A percentile compares a stretch with the other conserved stretches of the same genome.
phyloP scores from a whole-genome alignment of 2,888 invertebrate genomes.

The Pocota personata region DNA sequence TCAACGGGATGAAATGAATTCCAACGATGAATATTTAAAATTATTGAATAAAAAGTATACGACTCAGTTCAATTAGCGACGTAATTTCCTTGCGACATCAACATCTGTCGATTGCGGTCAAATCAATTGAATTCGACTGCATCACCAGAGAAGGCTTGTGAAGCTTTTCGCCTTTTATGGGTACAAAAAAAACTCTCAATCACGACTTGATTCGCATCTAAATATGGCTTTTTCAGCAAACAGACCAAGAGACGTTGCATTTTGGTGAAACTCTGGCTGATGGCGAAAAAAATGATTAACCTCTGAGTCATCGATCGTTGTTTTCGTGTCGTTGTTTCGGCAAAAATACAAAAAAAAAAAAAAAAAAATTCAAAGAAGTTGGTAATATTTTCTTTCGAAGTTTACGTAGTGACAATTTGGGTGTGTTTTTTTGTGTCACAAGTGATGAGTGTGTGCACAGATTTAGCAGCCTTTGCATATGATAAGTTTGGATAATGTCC shows the following conservation, averaged over 20 bases:
- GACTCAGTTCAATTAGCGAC: background rate
- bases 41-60: background rate
- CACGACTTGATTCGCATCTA: slow-evolving; percentile 32
- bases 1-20: background rate
- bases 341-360: slow-evolving; percentile 27
- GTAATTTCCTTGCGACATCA: slow-evolving; percentile 21
- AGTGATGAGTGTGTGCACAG: background rate
- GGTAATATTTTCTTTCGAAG: slow-evolving; percentile 23
- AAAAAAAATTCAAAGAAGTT: slow-evolving; percentile 22
- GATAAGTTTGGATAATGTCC: background rate
- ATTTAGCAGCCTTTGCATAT: background rate
- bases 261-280: slow-evolving; percentile 7
- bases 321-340: slow-evolving; percentile 14
- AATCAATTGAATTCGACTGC: slow-evolving; percentile 26
- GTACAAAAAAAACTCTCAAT: slow-evolving; percentile 42
- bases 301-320: slow-evolving; percentile 53
- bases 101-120: slow-evolving; percentile 65
- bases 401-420: slow-evolving; percentile 36
- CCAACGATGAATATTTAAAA: background rate
- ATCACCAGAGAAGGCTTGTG: background rate
- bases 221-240: slow-evolving; percentile 52
- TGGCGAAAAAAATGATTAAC: slow-evolving; percentile 43
- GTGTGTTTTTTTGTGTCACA: slow-evolving; percentile 18
- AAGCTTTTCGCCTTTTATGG: slow-evolving; percentile 56
- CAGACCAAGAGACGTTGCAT: slow-evolving; percentile 24